A percentile compares a stretch with the other conserved stretches of the same genome.
Evolutionary conservation across 2,113 vertebrate genomes (phyloP).

Genomic region (Hiodon tergisus): DNA sequence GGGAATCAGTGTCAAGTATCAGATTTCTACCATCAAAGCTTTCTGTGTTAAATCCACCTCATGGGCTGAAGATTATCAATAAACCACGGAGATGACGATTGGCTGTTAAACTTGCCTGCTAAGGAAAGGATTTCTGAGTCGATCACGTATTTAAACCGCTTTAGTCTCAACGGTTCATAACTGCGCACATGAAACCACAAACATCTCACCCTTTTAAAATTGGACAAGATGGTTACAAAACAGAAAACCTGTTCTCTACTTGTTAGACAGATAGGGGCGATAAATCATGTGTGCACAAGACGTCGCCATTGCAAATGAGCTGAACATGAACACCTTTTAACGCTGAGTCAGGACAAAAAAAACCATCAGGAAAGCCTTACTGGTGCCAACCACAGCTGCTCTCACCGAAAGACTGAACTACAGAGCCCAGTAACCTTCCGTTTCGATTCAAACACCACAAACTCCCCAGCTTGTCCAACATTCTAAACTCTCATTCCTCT

Average conservation of each 20-base stretch:
- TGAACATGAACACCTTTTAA: slow-evolving; percentile 12
- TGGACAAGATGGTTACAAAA: slow-evolving; percentile 27
- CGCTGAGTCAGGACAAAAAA: background rate
- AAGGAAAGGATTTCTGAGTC: slow-evolving; percentile 56
- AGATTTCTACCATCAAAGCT: too few species aligned
- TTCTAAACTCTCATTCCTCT: background rate
- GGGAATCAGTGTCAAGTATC: too few species aligned
- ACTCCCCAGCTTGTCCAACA: background rate
- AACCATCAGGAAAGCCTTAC: slow-evolving; percentile 19
- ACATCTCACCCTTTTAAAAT: slow-evolving; percentile 32
- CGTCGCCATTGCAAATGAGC: slow-evolving; percentile 33
- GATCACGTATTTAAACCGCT: slow-evolving; percentile 41
- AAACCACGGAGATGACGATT: too few species aligned
- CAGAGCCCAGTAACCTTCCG: slow-evolving; percentile 4
- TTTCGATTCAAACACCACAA: slow-evolving; percentile 17
- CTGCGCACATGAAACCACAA: background rate
- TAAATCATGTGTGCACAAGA: slow-evolving; percentile 34
- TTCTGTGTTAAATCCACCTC: too few species aligned
- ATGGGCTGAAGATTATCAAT: too few species aligned
- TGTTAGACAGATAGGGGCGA: slow-evolving; percentile 33
- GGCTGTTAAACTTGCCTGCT: slow-evolving; percentile 27
- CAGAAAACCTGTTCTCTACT: slow-evolving; percentile 32
- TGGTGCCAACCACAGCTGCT: slow-evolving; percentile 23
- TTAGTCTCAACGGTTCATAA: background rate
- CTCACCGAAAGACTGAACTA: slow-evolving; percentile 29